These are phyloP conservation scores for Aleiodes testaceus DNA, from an alignment of 2,888 invertebrate genomes.

Conservation along the genomic window DNA sequence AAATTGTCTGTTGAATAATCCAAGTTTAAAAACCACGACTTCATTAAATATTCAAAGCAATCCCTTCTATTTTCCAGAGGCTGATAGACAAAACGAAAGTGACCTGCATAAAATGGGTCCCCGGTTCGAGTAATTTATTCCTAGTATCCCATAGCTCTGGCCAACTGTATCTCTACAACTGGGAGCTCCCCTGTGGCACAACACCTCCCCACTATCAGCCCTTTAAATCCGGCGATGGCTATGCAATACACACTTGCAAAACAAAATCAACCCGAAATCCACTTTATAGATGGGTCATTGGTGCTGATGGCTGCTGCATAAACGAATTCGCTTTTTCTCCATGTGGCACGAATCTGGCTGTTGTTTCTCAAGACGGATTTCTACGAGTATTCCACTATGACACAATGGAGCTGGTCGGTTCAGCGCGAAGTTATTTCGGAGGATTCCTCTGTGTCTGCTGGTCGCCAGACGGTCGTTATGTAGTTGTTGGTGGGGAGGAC, in stretches of 20 bases:
- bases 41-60: too few relatives aligned
- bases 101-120: constrained; percentile 98
- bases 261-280: constrained; percentile 97
- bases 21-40: too few relatives aligned
- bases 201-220: constrained; percentile 95
- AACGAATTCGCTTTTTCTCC: constrained; percentile 99
- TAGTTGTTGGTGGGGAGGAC: constrained; percentile 98
- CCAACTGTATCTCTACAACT: constrained; percentile 97
- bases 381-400: constrained; percentile 97
- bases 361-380: constrained; percentile 96
- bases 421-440: constrained; percentile 97
- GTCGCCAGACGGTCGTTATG: constrained; percentile 97
- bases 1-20: too few relatives aligned
- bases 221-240: constrained; percentile 95
- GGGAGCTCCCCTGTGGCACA: constrained; percentile 92
- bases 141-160: constrained; percentile 96
- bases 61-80: constrained; percentile 77
- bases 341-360: constrained; percentile 92
- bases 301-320: constrained; percentile 86
- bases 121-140: constrained; percentile 94
- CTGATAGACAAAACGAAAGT: constrained; percentile 95
- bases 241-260: constrained; percentile 95
- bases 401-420: constrained; percentile 95
- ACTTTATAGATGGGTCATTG: constrained; percentile 91
- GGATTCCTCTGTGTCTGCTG: constrained; percentile 98